Conservation (phyloP, 2,113 vertebrate species). For the Chitala chitala region DNA sequence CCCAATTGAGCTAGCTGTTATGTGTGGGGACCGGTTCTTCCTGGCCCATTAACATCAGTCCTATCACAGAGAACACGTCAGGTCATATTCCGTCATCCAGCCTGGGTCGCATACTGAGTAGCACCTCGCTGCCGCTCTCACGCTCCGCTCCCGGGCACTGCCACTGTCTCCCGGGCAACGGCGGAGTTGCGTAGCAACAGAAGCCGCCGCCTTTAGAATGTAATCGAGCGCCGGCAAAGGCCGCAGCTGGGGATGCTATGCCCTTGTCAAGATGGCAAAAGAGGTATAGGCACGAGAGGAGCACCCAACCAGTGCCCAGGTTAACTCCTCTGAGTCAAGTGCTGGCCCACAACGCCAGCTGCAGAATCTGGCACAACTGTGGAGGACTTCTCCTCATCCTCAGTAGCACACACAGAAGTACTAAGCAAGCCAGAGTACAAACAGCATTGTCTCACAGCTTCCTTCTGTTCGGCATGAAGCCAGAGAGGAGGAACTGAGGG, state of each 20-base stretch:
- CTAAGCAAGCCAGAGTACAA: too few relatives aligned
- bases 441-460: neutral
- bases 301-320: too few relatives aligned
- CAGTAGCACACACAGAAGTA: too few relatives aligned
- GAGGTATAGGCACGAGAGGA: neutral
- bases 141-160: neutral
- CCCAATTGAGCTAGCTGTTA: neutral
- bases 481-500: neutral
- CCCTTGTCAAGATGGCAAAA: neutral
- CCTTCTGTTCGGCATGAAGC: neutral
- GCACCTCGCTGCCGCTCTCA: neutral
- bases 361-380: too few relatives aligned
- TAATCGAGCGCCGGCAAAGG: slow-evolving; percentile 10
- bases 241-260: neutral
- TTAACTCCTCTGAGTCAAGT: neutral
- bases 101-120: neutral
- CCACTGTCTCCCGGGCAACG: slow-evolving; percentile 28
- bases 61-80: neutral
- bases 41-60: neutral
- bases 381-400: too few relatives aligned
- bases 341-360: neutral
- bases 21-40: too few relatives aligned
- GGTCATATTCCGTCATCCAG: neutral
- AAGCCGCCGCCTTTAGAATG: neutral
- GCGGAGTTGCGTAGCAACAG: slow-evolving; percentile 23